Conservation (phyloP, 2,888 invertebrate species). For the Monopis laevigella region DNA sequence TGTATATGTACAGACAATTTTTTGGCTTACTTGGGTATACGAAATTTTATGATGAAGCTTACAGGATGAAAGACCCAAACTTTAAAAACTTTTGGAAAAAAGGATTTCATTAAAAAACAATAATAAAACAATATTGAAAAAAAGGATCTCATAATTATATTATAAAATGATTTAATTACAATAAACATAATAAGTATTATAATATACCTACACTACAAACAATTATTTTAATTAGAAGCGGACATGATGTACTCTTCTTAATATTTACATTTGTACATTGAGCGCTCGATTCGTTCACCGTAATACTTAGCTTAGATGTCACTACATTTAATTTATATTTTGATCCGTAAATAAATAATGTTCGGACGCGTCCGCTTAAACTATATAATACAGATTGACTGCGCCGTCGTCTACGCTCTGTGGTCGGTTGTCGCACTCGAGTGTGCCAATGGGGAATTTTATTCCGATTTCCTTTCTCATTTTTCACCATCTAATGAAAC, state of each 20-base stretch:
- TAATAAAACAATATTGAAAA: conserved; percentile 46
- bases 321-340: conserved; percentile 31
- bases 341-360: conserved; percentile 58
- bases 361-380: neutral
- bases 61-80: too few species aligned
- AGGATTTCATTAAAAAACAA: too few species aligned
- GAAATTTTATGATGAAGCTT: too few species aligned
- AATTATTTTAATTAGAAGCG: conserved; percentile 66
- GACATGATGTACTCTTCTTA: conserved; percentile 61
- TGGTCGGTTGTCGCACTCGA: too few species aligned
- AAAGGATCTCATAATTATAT: conserved; percentile 69
- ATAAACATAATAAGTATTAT: conserved; percentile 70
- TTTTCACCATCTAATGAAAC: too few species aligned
- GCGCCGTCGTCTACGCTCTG: too few species aligned
- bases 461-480: too few species aligned
- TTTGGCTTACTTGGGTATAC: too few species aligned
- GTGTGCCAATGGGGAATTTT: too few species aligned
- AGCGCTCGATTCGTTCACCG: conserved; percentile 61
- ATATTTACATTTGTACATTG: conserved; percentile 69
- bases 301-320: conserved; percentile 56
- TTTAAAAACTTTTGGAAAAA: too few species aligned
- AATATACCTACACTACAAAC: conserved; percentile 68
- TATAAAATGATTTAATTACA: conserved; percentile 70
- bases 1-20: too few species aligned
- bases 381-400: conserved; percentile 14